A percentile compares a stretch with the other conserved stretches of the same genome.
Evolutionary conservation across 2,888 invertebrate genomes (phyloP).

Genomic region (Hyppa rectilinea): DNA sequence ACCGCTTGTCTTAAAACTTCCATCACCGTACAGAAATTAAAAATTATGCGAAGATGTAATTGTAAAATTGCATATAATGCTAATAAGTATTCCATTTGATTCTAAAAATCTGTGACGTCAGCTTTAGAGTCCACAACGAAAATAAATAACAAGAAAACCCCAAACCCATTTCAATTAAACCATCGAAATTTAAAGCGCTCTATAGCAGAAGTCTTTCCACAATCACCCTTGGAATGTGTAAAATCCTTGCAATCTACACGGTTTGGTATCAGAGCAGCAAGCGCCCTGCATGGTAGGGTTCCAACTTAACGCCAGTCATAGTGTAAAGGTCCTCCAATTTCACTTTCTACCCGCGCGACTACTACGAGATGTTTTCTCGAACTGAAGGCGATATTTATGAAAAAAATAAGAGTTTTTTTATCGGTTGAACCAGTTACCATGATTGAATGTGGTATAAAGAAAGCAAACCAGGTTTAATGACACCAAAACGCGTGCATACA

Average conservation of each 20-base stretch:
- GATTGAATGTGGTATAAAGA: no score
- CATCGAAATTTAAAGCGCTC: constrained; percentile 23
- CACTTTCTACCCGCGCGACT: constrained; percentile 63
- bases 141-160: not conserved
- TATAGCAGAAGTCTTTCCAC: constrained; percentile 2
- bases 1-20: no score
- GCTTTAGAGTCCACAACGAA: no score
- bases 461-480: no score
- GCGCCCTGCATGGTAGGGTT: constrained; percentile 58
- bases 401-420: not conserved
- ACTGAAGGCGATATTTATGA: not conserved
- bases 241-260: constrained; percentile 46
- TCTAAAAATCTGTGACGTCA: no score
- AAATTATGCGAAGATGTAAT: no score
- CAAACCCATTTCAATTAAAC: constrained; percentile 18
- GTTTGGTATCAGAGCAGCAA: constrained; percentile 28
- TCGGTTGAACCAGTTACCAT: no score
- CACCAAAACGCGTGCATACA: no score
- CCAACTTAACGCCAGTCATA: constrained; percentile 71
- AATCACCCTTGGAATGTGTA: constrained; percentile 49
- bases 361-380: constrained; percentile 50
- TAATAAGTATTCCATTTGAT: no score
- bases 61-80: no score
- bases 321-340: constrained; percentile 70
- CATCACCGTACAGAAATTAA: no score